Base-by-base conservation (phyloP, 2,888 invertebrate species). In the Tinea trinotella region DNA sequence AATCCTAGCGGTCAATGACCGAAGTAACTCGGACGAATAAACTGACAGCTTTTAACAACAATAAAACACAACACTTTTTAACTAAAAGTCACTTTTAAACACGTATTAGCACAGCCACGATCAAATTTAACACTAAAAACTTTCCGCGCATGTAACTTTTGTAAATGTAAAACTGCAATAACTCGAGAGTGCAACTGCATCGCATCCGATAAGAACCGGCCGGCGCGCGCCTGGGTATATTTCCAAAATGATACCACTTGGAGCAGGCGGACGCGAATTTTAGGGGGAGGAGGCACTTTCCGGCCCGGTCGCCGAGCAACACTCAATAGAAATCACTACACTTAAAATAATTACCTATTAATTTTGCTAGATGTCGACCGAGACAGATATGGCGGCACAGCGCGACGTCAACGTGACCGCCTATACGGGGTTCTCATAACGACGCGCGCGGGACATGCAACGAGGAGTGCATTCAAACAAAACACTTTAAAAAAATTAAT, bases 391-490 rank as follows among this genome's bases (percentile, higher is more conserved):
- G 89, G 90, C 90, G 90, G 89, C 88, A 85, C 83, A 78, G 86
- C 88, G 83, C 87, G 88, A 88, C 89, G 89, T 89, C 89, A 89
- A 89, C 89, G 89, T 89, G 88, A 88, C 88, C 88, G 85, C 88
- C 87, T 82, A 84, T 89, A 88, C 90, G 90, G 91, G 91, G 91
- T 91, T 89, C 90, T 90, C 90, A 90, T 88, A 90, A 88, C 89
- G 90, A 91, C 91, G 92, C 92, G 91, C 91, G 91, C 89, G 90
- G 90, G 88, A 84, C 74, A 79, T 89, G 88, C 88, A 88, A 88
- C 88, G 88, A 88, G 87, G 86, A 87, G 85, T 87, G 86, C 86
- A 87, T 86, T 84, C 82, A 83, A 85, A 84, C 74, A 78, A 78
- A 82, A 74, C 24, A 54, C 44, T 54, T 24, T 19, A 19, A 19